Base-by-base conservation (phyloP, 1,140 invertebrate genomes). In the Nephila pilipes region DNA sequence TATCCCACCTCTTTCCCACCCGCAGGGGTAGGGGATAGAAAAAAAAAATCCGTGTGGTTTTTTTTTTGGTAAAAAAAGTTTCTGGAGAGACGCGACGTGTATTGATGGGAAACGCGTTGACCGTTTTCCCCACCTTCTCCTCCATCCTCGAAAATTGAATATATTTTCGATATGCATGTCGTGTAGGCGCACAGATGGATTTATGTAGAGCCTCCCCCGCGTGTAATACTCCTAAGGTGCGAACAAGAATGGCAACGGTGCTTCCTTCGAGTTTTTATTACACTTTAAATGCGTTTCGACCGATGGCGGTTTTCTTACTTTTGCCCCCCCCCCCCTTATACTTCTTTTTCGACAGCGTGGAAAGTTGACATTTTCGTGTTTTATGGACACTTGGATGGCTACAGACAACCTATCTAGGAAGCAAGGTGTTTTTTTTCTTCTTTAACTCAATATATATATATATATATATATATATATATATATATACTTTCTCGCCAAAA, bases 281-380 rank as follows among this genome's bases (percentile, higher is more conserved):
- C 65, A 69, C 65, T 69, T 69, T 69, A 69, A 69, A 69, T 69
- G 65, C 25, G 65, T 29, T 69, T 69, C 65, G 25, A 69, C 65
- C 65, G 65, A 29, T 29, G 65, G n/a, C 1, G 38, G 14, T 32
- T 29, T 69, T 69, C 25, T 29, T 29, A 10, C 29, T 69, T 65
- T 69, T 69, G 29, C 10, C 0, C 0, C 65, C 38, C 10, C 10
- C 38, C 38, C 38, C 38, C 5, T 8, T 46, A 46, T 8, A n/a
- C n/a, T n/a, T 46, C 38, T 46, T 46, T 46, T 8, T 1, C 38
- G 38, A 8, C 38, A 46, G 38, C 65, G 8, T 46, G 20, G 79
- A 46, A 36, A n/a, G 79, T 81, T 81, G 79, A 81, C 79, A 81
- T 81, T 54, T 81, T 81, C 79, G 79, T 81, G 79, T 81, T 81